Evolutionary conservation across 1,140 invertebrate genomes (phyloP).

Genomic region (Neuroterus valhalla): DNA sequence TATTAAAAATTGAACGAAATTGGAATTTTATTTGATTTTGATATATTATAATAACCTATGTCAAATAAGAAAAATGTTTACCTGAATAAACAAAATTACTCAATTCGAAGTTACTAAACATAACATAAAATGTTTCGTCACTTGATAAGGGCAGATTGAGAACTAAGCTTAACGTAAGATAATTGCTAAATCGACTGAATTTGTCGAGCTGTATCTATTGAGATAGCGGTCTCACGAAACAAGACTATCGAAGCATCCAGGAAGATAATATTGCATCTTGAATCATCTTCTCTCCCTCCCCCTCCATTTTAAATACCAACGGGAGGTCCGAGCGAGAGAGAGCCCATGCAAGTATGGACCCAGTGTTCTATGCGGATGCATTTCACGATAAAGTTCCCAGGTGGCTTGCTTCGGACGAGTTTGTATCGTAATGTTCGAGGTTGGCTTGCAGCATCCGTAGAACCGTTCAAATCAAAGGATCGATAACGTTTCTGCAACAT

Average conservation of each 20-base stretch:
- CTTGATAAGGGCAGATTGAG: too few relatives aligned
- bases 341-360: neutral
- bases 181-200: neutral
- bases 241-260: neutral
- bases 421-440: conserved; percentile 27
- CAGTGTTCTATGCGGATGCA: conserved; percentile 25
- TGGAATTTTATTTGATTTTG: too few relatives aligned
- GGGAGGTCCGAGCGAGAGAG: conserved; percentile 17
- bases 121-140: too few relatives aligned
- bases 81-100: too few relatives aligned
- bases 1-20: too few relatives aligned
- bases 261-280: conserved; percentile 10
- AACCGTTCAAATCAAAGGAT: conserved; percentile 25
- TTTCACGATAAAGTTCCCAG: conserved; percentile 25
- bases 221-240: neutral
- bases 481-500: conserved; percentile 30
- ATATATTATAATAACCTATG: too few relatives aligned
- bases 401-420: conserved; percentile 29
- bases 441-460: conserved; percentile 20
- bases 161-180: neutral
- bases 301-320: conserved; percentile 17
- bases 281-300: neutral
- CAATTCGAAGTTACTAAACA: too few relatives aligned
- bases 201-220: neutral
- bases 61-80: too few relatives aligned